Evolutionary conservation across 1,140 invertebrate species (phyloP), one percentile per base, ranked within the genome.

Genomic region (Caerostris extrusa): DNA sequence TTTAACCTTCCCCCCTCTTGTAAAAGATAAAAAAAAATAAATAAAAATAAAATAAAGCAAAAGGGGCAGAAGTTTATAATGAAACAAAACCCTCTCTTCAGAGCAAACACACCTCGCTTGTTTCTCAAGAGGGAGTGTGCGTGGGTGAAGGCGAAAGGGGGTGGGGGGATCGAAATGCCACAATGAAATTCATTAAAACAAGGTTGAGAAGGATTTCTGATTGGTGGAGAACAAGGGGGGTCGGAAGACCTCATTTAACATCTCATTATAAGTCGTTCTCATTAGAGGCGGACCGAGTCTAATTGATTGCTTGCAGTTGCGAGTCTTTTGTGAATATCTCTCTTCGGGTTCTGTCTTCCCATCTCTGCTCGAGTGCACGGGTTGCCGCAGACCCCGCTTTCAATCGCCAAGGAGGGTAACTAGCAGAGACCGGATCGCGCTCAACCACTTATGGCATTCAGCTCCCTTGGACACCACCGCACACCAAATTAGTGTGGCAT

Each of bases 171-270:
- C 56, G 60, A 60, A 83, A 88, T 77, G 67, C 92, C 92, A 93
- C 92, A 93, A 93, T 93, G 92, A 89, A 93, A 93, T 93, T 93
- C 92, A 93, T 93, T 93, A 93, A 93, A 89, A 82, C 85, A 64
- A 85, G 91, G 61, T 77, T n/a, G 55, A 55, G 58, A 71, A 57
- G 17, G 55, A 12, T 64, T 82, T 88, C 85, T 93, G 92, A 93
- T 93, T 93, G 92, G 92, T 19, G 92, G 92, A 93, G 92, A n/a
- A 64, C 34, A 55, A 58, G 92, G 71, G 92, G 92, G 92, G 85
- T 81, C 64, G 92, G 92, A 86, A 93, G 92, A 89, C 92, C 92
- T 93, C 92, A 93, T 93, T 93, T 93, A 93, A 93, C 92, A 93
- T 93, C 92, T 93, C 92, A 93, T 93, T 93, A 93, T 93, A 89